A percentile compares a stretch with the other conserved stretches of the same genome.
phyloP scores from a whole-genome alignment of 2,113 vertebrate species.

The Typhlomys cinereus region DNA sequence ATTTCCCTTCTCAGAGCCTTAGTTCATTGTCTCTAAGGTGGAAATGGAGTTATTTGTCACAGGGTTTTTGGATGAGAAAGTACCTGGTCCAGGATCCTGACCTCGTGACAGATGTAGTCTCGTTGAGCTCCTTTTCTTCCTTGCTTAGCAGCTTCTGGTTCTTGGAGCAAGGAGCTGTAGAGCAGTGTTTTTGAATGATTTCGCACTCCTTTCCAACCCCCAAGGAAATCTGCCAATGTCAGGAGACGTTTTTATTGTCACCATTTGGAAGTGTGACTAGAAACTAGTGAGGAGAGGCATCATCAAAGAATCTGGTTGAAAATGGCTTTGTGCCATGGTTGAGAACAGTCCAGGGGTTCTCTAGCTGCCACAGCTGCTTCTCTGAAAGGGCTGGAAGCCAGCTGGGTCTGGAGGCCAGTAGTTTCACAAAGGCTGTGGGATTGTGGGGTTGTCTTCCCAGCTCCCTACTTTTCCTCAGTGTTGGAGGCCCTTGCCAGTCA shows the following conservation, averaged over 20 bases:
- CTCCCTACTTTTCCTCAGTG: background rate
- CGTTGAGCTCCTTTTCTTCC: background rate
- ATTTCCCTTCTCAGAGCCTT: slow-evolving; percentile 17
- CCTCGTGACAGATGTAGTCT: background rate
- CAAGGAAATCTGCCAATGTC: background rate
- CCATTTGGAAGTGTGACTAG: background rate
- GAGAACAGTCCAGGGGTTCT: background rate
- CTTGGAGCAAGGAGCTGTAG: background rate
- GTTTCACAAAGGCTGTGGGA: background rate
- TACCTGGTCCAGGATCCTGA: background rate
- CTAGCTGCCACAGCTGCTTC: background rate
- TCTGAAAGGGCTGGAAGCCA: background rate
- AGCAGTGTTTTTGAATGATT: background rate
- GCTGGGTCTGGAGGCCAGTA: background rate
- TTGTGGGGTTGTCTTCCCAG: background rate
- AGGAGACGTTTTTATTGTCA: slow-evolving; percentile 24
- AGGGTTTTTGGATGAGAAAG: background rate
- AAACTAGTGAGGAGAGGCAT: background rate
- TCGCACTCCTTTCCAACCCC: background rate
- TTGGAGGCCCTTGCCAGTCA: background rate
- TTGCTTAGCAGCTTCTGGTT: background rate
- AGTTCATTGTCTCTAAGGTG: slow-evolving; percentile 33
- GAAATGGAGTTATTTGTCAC: background rate
- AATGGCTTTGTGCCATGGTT: background rate
- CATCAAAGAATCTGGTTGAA: background rate